phyloP scores from a whole-genome alignment of 2,113 vertebrate genomes.

The Rhynchomys soricoides region DNA sequence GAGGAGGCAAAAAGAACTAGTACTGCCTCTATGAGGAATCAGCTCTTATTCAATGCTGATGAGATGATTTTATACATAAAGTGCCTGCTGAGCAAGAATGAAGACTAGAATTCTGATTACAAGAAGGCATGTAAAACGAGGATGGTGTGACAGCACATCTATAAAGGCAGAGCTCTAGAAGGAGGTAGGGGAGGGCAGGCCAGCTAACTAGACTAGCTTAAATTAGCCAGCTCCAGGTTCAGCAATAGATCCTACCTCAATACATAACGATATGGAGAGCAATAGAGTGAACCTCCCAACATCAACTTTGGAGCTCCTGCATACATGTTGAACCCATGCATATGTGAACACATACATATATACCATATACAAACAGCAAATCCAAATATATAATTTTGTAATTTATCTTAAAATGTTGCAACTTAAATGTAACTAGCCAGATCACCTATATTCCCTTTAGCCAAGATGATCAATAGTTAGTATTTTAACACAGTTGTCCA shows the following conservation, averaged over 20 bases:
- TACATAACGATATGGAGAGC: background rate
- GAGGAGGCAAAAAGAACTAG: background rate
- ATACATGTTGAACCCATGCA: background rate
- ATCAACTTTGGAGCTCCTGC: background rate
- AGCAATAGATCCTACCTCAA: too few species aligned
- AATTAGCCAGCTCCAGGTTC: background rate
- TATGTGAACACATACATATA: background rate
- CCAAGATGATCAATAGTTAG: background rate
- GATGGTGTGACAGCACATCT: background rate
- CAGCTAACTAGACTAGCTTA: too few species aligned
- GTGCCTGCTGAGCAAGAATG: background rate
- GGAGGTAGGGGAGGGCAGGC: background rate
- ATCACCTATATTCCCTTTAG: background rate
- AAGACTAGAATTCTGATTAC: too few species aligned
- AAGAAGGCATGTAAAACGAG: background rate
- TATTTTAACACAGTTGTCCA: background rate
- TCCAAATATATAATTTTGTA: background rate
- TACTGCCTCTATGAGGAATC: background rate
- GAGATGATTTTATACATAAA: background rate
- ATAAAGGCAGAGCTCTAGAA: background rate
- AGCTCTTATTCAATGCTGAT: background rate
- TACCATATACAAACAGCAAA: background rate
- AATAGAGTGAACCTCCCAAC: background rate
- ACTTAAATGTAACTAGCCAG: background rate
- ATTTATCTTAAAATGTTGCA: constrained; percentile 34